These are phyloP conservation scores for Heliconius ethilla DNA, from an alignment of 2,888 invertebrate species.

Conservation along the genomic window DNA sequence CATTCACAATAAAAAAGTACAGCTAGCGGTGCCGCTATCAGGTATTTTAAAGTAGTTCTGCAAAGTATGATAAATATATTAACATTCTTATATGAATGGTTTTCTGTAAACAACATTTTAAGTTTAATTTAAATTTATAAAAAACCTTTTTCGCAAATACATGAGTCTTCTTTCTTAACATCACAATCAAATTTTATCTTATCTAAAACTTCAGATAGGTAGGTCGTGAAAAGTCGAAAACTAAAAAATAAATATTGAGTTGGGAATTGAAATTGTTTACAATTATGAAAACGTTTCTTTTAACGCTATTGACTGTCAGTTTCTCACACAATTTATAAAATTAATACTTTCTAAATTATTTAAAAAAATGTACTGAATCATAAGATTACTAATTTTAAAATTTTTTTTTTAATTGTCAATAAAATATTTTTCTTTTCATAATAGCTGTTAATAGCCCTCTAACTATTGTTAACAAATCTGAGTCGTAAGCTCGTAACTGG, in stretches of 20 bases:
- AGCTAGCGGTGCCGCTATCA: slow-evolving; percentile 56
- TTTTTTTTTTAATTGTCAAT: background rate
- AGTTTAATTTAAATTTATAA: background rate
- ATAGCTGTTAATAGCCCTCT: background rate
- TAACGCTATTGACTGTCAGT: slow-evolving; percentile 1
- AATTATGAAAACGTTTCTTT: slow-evolving; percentile 1
- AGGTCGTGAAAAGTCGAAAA: background rate
- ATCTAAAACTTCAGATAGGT: slow-evolving; percentile 4
- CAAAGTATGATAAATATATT: slow-evolving; percentile 40
- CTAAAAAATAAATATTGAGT: background rate
- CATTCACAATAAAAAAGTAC: slow-evolving; percentile 81
- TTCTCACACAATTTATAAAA: background rate
- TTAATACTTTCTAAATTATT: background rate
- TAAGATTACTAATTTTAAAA: background rate
- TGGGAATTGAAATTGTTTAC: slow-evolving; percentile 15
- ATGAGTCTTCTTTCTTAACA: slow-evolving; percentile 46
- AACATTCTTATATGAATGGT: background rate
- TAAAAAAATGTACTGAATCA: background rate
- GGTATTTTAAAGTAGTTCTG: slow-evolving; percentile 66
- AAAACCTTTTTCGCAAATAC: slow-evolving; percentile 62
- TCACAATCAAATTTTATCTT: slow-evolving; percentile 21
- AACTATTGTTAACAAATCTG: slow-evolving; percentile 3
- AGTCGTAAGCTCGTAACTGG: slow-evolving; percentile 1
- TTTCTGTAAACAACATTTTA: background rate
- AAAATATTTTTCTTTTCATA: background rate